Conservation (phyloP, 92 coral and sea anemone genomes). For the Scolanthus callimorphus region DNA sequence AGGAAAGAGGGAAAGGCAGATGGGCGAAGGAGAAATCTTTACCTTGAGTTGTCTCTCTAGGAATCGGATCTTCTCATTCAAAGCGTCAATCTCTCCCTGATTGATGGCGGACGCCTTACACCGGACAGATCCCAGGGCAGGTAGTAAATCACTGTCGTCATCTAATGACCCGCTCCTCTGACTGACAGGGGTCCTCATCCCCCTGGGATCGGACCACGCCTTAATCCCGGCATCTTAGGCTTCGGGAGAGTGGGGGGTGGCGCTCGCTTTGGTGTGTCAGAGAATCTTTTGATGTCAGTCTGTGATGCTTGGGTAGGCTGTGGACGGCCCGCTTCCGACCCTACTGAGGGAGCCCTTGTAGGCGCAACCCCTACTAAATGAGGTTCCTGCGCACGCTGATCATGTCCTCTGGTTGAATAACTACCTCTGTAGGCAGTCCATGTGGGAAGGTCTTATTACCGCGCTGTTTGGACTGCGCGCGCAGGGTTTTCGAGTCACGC, state of each 20-base stretch:
- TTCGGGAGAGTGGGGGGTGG: conserved; percentile 76
- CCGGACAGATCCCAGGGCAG: conserved; percentile 86
- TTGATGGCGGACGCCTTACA: conserved; percentile 84
- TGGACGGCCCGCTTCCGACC: conserved; percentile 6
- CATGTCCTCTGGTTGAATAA: conserved; percentile 19
- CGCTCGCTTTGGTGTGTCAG: conserved; percentile 28
- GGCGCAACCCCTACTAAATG: not conserved
- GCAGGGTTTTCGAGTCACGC: conserved; percentile 61
- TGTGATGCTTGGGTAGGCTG: conserved; percentile 2
- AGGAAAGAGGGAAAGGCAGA: not conserved
- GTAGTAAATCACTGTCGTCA: conserved; percentile 46
- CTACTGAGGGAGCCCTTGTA: conserved; percentile 1
- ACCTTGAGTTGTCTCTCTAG: conserved; percentile 94
- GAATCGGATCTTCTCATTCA: conserved; percentile 82
- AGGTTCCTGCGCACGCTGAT: not conserved
- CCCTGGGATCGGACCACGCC: conserved; percentile 4
- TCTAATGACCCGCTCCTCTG: conserved; percentile 4
- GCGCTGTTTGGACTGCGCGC: conserved; percentile 59
- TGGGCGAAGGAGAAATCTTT: not conserved
- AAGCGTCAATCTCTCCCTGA: conserved; percentile 84
- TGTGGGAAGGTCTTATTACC: conserved; percentile 15
- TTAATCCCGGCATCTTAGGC: conserved; percentile 41
- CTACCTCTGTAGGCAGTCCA: conserved; percentile 14
- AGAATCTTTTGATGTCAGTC: conserved; percentile 3
- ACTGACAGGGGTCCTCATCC: not conserved